A percentile compares a stretch with the other conserved stretches of the same genome.
Conservation (phyloP, 92 coral and sea anemone species). For the Phenganax marumi region DNA sequence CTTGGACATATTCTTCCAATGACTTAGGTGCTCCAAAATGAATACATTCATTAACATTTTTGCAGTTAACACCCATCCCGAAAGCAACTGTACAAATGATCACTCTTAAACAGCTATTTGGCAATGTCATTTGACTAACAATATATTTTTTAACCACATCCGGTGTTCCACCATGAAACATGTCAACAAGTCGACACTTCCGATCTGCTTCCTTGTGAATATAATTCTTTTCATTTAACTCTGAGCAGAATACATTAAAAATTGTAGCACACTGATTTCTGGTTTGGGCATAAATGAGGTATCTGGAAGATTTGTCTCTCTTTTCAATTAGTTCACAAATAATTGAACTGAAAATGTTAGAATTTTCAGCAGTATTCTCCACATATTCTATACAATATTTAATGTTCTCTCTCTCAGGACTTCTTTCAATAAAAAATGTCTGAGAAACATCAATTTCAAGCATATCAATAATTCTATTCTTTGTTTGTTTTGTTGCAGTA, state of each 20-base stretch:
- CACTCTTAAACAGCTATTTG: not conserved
- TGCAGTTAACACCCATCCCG: not conserved
- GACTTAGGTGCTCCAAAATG: constrained; percentile 9
- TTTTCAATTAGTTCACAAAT: not conserved
- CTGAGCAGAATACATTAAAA: not conserved
- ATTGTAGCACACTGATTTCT: not conserved
- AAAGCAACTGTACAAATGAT: not conserved
- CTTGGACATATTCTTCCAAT: not conserved
- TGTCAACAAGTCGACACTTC: not conserved
- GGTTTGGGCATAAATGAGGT: not conserved
- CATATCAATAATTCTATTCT: not conserved
- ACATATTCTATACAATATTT: not conserved
- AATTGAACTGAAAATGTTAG: not conserved
- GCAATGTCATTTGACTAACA: not conserved
- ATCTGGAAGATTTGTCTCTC: not conserved
- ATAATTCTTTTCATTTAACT: not conserved
- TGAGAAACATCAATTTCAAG: not conserved
- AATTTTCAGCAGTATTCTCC: not conserved
- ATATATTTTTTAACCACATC: not conserved
- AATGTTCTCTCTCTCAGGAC: not conserved
- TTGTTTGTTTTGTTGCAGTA: constrained; percentile 2
- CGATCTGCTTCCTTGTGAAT: not conserved
- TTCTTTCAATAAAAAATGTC: constrained; percentile 1
- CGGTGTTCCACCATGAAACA: constrained; percentile 7
- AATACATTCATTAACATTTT: not conserved